Base-by-base conservation (phyloP, 2,113 vertebrate species). In the Prinia subflava region DNA sequence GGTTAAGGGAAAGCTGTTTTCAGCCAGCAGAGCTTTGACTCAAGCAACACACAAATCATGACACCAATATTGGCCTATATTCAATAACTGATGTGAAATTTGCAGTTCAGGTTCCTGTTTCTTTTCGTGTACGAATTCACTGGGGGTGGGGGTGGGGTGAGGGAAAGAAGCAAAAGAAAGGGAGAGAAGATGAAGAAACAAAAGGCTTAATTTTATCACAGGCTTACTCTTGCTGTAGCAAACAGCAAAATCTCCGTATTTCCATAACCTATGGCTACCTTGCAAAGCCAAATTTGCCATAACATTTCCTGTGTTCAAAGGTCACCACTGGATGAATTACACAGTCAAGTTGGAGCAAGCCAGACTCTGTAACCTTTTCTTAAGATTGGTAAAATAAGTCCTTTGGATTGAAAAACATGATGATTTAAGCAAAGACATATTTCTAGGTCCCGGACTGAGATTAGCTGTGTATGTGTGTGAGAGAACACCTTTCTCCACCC, bases 131-230 rank as follows among this genome's bases (percentile, higher is more conserved):
- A 59, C 1, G 2, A 68, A 75, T 64, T 75, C 13, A 23, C 3
- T 31, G n/a, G 5, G 7, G 3, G 4, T 46, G 33, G 7, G 33
- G 7, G n/a, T n/a, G 2, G 17, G 2, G 5, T 23, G 24, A 41
- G 13, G 15, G 13, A 67, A 89, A 91, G 33, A 70, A 65, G 6
- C 4, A 75, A 49, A 56, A 57, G 11, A 67, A 78, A 83, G 8
- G 5, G 11, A 71, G 21, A 76, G 5, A 27, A 74, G 4, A 21
- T 39, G 12, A 87, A 80, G 56, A 71, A 71, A 64, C 7, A 33
- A 79, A 83, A 53, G 30, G 11, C 10, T 46, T 75, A 15, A 49
- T 60, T 80, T 79, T 65, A n/a, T 79, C 21, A 37, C 20, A 71
- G 16, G 6, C 9, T 89, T 80, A 41, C 9, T 83, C 23, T 27